Evolutionary conservation across 1,140 invertebrate genomes (phyloP), one percentile per base, ranked within the genome.

Genomic region (Zaprionus tsacasi): DNA sequence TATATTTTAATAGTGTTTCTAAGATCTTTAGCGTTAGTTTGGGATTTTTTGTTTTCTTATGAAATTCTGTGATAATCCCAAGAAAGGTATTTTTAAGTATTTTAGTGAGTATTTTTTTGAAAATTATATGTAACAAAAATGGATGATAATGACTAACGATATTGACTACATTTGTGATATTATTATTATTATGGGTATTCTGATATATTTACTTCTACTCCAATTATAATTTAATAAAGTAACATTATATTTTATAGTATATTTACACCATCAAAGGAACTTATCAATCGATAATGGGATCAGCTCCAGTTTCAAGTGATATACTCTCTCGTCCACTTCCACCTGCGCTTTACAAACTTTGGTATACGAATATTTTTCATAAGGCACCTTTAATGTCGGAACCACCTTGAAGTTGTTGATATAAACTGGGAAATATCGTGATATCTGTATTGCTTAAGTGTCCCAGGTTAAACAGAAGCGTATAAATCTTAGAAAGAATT

Each of bases 371-470:
- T 2, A 1, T 1, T 4, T 17, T n/a, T 65, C 48, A 86, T 15
- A 54, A 21, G 25, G 55, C 38, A 8, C 65, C 45, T 12, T 55
- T 74, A 12, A 87, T 87, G 40, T 88, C 75, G 17, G 58, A 81
- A 0, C 91, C 91, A 13, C 70, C 45, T 36, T 86, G 71, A 10
- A 92, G 50, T 35, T 68, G 73, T 45, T 88, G 78, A 54, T 92
- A 91, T 1, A 92, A 61, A 43, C 82, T 75, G 1, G 91, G 91
- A 78, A 78, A 92, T 12, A 77, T 76, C 2, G 82, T 52, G 33
- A 92, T 92, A 57, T 92, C 91, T 10, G 91, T 87, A 33, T 89
- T 89, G n/a, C 79, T 92, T 30, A 92, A 52, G 63, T 80, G 66
- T 1, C 91, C 87, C 6, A 67, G 36, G 6, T 79, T 68, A 57